phyloP scores from a whole-genome alignment of 2,888 invertebrate genomes.

The Neria commutata region DNA sequence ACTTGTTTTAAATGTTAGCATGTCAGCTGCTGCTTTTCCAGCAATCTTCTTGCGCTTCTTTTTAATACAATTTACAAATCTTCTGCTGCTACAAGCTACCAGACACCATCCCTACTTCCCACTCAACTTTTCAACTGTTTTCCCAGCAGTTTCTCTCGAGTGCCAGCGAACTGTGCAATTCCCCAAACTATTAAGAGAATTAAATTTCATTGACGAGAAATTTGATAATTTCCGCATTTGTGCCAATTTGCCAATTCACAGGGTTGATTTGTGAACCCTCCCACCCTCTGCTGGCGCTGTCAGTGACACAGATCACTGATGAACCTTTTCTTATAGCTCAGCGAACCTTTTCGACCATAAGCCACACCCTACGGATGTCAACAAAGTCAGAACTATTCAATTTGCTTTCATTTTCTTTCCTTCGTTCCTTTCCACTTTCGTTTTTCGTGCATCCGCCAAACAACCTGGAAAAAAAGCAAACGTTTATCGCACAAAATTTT shows the following conservation, averaged over 20 bases:
- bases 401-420: constrained; percentile 22
- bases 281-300: not conserved
- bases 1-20: no score
- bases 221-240: constrained; percentile 14
- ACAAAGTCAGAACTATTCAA: constrained; percentile 35
- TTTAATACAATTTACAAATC: no score
- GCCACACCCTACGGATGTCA: constrained; percentile 16
- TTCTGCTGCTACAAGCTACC: no score
- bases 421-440: constrained; percentile 8
- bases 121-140: no score
- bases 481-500: constrained; percentile 13
- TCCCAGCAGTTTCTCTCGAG: no score
- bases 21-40: no score
- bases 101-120: no score
- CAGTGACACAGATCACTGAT: constrained; percentile 8
- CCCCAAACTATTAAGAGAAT: constrained; percentile 5
- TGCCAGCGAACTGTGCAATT: no score
- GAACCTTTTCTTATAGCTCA: no score
- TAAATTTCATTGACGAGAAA: not conserved
- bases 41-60: no score
- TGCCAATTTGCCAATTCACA: constrained; percentile 33
- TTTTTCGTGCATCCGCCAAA: not conserved
- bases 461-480: not conserved
- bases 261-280: not conserved
- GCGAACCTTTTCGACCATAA: not conserved